Conservation (phyloP, 2,113 vertebrate genomes). For the Amia ocellicauda region DNA sequence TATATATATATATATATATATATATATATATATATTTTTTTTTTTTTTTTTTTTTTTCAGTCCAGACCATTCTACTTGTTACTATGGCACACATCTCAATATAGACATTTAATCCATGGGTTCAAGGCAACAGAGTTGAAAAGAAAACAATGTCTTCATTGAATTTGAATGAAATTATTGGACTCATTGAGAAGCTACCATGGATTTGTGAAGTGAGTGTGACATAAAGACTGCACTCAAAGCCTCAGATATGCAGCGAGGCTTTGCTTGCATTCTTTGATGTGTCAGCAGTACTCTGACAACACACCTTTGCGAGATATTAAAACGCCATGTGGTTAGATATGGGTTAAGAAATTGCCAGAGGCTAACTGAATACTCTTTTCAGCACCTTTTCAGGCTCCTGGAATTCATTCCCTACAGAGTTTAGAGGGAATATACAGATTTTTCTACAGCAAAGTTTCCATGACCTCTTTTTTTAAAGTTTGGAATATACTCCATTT, state of each 20-base stretch:
- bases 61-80: too few relatives aligned
- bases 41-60: too few relatives aligned
- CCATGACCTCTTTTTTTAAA: slow-evolving; percentile 14
- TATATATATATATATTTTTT: too few relatives aligned
- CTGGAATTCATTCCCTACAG: slow-evolving; percentile 35
- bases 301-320: slow-evolving; percentile 49
- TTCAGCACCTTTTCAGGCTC: slow-evolving; percentile 33
- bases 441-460: slow-evolving; percentile 2
- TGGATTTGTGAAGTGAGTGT: slow-evolving; percentile 36
- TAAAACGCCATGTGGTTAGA: slow-evolving; percentile 45
- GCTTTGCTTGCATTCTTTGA: slow-evolving; percentile 58
- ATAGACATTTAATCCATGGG: too few relatives aligned
- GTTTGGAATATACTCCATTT: neutral
- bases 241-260: slow-evolving; percentile 23
- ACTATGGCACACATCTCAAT: too few relatives aligned
- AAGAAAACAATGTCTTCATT: neutral
- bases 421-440: slow-evolving; percentile 28
- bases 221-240: slow-evolving; percentile 26
- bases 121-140: neutral
- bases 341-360: slow-evolving; percentile 22
- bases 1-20: too few relatives aligned
- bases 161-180: slow-evolving; percentile 43
- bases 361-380: slow-evolving; percentile 48
- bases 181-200: slow-evolving; percentile 41
- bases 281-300: slow-evolving; percentile 55